Evolutionary conservation across 2,113 vertebrate genomes (phyloP).

Genomic region (Sturnira hondurensis): DNA sequence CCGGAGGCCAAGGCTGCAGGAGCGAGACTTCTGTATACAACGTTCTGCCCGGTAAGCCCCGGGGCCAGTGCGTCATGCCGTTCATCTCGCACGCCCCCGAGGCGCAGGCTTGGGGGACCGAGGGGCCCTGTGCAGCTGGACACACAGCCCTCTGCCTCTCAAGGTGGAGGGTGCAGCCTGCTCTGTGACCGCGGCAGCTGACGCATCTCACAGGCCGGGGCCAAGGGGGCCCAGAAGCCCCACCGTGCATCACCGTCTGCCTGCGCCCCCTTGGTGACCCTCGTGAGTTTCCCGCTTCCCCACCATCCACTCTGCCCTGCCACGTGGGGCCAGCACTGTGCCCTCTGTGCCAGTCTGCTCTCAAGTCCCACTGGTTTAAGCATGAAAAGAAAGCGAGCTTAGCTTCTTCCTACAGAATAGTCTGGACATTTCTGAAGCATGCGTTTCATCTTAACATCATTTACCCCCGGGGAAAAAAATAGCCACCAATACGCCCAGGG

Average conservation of each 20-base stretch:
- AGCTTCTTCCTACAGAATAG: no score
- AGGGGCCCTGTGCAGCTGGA: not conserved
- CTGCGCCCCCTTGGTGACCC: no score
- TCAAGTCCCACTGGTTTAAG: accelerated
- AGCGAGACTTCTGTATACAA: not conserved
- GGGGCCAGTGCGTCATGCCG: accelerated
- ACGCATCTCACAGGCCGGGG: no score
- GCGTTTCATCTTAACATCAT: accelerated
- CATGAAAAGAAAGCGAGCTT: not conserved
- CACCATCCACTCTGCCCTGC: no score
- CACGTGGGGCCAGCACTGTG: accelerated
- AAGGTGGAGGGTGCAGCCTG: accelerated
- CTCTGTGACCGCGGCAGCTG: accelerated
- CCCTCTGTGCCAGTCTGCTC: accelerated
- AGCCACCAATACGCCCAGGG: accelerated
- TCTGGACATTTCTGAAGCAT: accelerated
- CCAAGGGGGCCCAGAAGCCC: no score
- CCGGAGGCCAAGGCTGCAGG: not conserved
- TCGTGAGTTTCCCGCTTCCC: no score
- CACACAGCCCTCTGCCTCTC: accelerated
- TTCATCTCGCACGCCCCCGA: not conserved
- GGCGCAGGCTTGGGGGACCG: accelerated
- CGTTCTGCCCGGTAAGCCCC: accelerated
- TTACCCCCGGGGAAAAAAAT: not conserved
- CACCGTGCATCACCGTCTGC: no score